These are phyloP conservation scores for Brachionus angularis DNA, from an alignment of 1,140 invertebrate genomes.

Conservation along the genomic window DNA sequence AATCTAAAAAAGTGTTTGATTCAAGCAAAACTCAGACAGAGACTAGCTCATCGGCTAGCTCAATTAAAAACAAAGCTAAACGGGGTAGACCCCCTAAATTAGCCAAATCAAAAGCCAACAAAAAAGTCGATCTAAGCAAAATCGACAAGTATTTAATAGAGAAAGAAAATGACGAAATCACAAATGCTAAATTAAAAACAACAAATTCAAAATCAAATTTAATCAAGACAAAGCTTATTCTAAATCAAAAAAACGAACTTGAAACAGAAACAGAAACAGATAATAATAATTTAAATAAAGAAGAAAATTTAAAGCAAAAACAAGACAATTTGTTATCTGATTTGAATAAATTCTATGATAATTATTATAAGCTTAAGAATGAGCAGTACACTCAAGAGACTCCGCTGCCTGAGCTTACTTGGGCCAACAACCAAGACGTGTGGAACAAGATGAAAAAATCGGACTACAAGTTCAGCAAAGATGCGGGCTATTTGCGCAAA, in stretches of 20 bases:
- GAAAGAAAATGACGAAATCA: too few relatives aligned
- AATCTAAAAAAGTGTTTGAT: not conserved
- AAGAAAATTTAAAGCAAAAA: not conserved
- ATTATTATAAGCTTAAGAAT: not conserved
- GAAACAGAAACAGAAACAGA: not conserved
- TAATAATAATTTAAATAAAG: not conserved
- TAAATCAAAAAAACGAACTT: not conserved
- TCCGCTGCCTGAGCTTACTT: slow-evolving; percentile 75
- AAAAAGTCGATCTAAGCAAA: too few relatives aligned
- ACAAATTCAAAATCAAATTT: too few relatives aligned
- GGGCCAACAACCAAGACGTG: slow-evolving; percentile 77
- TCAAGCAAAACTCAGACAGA: not conserved
- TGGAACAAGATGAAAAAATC: slow-evolving; percentile 82
- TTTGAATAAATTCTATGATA: slow-evolving; percentile 4
- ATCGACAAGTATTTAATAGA: too few relatives aligned
- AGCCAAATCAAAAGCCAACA: too few relatives aligned
- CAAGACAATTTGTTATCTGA: too few relatives aligned
- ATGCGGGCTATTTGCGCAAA: slow-evolving; percentile 70
- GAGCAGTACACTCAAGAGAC: slow-evolving; percentile 50
- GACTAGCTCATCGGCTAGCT: too few relatives aligned
- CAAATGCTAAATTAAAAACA: too few relatives aligned
- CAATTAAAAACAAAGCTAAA: too few relatives aligned
- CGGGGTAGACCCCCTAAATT: too few relatives aligned
- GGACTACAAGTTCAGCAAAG: slow-evolving; percentile 69
- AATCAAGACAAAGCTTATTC: too few relatives aligned